Conservation (phyloP, 2,797 vertebrate species). For the Poecilia gillii region DNA sequence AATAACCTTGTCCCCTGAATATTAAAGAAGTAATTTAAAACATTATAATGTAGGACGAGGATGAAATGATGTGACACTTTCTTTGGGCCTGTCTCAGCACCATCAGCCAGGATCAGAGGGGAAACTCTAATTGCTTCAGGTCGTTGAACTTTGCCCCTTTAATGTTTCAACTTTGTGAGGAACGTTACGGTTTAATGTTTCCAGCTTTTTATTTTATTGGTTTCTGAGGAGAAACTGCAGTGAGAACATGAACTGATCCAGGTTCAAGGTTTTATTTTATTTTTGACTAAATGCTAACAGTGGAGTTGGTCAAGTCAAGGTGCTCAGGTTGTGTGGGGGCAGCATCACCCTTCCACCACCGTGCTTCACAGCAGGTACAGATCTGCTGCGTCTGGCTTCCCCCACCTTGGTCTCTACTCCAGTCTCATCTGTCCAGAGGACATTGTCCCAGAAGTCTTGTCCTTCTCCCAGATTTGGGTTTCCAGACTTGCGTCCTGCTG, state of each 20-base stretch:
- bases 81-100: not conserved
- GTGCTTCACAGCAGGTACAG: no score
- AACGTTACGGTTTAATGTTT: not conserved
- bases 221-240: not conserved
- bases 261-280: no score
- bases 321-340: no score
- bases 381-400: no score
- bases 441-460: no score
- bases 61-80: not conserved
- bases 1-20: slow-evolving; percentile 91
- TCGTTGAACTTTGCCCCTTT: not conserved
- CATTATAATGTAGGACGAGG: not conserved
- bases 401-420: not conserved
- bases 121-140: not conserved
- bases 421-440: not conserved
- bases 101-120: not conserved
- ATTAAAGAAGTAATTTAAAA: not conserved
- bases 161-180: not conserved
- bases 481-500: not conserved
- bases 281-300: no score
- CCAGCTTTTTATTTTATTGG: not conserved
- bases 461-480: no score
- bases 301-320: no score
- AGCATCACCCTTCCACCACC: no score
- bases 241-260: not conserved